phyloP scores from a whole-genome alignment of 2,888 invertebrate species.

The Nemotelus pantherinus region DNA sequence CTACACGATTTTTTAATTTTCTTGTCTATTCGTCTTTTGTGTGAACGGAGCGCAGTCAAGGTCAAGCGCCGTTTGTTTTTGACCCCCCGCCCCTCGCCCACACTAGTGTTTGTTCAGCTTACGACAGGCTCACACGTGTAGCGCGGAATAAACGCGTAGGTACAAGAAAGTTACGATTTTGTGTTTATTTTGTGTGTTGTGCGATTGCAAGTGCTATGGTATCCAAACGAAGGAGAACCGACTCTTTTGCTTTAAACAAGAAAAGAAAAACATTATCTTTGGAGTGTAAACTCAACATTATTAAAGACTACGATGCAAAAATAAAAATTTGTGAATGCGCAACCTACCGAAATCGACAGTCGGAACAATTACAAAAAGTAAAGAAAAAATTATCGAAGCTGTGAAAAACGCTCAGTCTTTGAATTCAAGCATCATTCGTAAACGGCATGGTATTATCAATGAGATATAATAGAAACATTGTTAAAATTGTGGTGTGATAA shows the following conservation, averaged over 20 bases:
- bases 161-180: slow-evolving; percentile 14
- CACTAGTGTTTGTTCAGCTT: slow-evolving; percentile 3
- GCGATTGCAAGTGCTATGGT: background rate
- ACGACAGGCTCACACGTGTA: background rate
- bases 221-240: background rate
- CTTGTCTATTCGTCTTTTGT: too few species aligned
- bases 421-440: slow-evolving; percentile 15
- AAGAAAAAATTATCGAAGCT: slow-evolving; percentile 31
- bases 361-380: slow-evolving; percentile 17
- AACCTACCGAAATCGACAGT: slow-evolving; percentile 30
- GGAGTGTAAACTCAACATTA: slow-evolving; percentile 32
- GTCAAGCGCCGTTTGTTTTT: too few species aligned
- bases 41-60: too few species aligned
- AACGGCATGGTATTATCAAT: slow-evolving; percentile 27
- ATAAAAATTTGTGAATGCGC: slow-evolving; percentile 38
- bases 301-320: slow-evolving; percentile 27
- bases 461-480: slow-evolving; percentile 12
- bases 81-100: too few species aligned
- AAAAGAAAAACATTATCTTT: slow-evolving; percentile 33
- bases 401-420: slow-evolving; percentile 29
- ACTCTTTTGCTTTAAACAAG: slow-evolving; percentile 1
- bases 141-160: slow-evolving; percentile 1
- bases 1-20: too few species aligned
- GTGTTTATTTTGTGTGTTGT: slow-evolving; percentile 10
- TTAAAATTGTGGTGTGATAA: slow-evolving; percentile 7